phyloP scores from a whole-genome alignment of 2,797 vertebrate genomes.

The Coregonus ussuriensis region DNA sequence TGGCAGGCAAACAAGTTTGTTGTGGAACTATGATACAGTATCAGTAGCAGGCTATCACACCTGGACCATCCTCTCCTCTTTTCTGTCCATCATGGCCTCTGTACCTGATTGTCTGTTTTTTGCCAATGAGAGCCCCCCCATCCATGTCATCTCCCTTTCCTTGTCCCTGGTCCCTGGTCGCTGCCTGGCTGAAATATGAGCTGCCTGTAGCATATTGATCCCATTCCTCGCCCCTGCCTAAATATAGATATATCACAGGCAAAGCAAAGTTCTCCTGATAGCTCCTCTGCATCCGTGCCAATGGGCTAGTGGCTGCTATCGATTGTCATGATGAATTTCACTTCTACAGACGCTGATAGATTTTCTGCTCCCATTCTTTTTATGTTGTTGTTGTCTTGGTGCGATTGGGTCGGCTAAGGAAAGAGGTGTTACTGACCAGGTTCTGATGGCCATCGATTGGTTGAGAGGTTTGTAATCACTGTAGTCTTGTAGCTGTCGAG shows the following conservation, averaged over 20 bases:
- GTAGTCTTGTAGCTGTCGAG: slow-evolving; percentile 64
- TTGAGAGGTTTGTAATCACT: slow-evolving; percentile 63
- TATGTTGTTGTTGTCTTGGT: slow-evolving; percentile 22
- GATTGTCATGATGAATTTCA: slow-evolving; percentile 64
- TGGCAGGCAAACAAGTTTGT: slow-evolving; percentile 59
- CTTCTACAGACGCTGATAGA: slow-evolving; percentile 46
- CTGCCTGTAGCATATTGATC: slow-evolving; percentile 68
- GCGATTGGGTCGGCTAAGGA: slow-evolving; percentile 40
- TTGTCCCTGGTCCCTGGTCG: slow-evolving; percentile 34
- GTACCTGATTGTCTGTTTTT: slow-evolving; percentile 19
- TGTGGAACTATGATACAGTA: slow-evolving; percentile 38
- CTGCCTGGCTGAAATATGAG: slow-evolving; percentile 62
- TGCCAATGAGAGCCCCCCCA: slow-evolving; percentile 16
- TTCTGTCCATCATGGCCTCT: slow-evolving; percentile 28
- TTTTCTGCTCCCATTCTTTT: slow-evolving; percentile 38
- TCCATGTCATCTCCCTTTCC: slow-evolving; percentile 52
- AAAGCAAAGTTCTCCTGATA: slow-evolving; percentile 41
- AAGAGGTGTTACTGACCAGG: slow-evolving; percentile 49
- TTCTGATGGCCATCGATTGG: slow-evolving; percentile 62
- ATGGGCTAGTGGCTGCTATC: slow-evolving; percentile 51
- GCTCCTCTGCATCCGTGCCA: slow-evolving; percentile 45
- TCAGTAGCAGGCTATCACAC: slow-evolving; percentile 46
- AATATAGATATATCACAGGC: slow-evolving; percentile 66
- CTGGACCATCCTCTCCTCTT: slow-evolving; percentile 37
- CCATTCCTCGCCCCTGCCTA: slow-evolving; percentile 50